phyloP scores from a whole-genome alignment of 2,888 invertebrate species.

The Conistra vaccinii region DNA sequence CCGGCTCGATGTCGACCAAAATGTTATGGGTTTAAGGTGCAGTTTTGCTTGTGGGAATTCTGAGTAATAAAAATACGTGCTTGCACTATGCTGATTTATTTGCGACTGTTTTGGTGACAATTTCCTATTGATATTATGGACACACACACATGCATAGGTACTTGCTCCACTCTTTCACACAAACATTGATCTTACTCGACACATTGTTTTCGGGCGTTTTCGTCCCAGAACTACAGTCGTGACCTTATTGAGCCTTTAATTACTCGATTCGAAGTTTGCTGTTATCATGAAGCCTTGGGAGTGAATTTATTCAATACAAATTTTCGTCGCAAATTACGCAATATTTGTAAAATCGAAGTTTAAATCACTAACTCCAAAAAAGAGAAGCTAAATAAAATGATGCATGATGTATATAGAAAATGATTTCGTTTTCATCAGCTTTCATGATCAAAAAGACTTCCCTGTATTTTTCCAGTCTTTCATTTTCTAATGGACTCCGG shows the following conservation, averaged over 20 bases:
- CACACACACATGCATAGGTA: too few species aligned
- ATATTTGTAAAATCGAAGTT: not conserved
- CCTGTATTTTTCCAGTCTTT: not conserved
- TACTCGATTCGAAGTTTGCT: conserved; percentile 2
- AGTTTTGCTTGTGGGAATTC: too few species aligned
- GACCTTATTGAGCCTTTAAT: conserved; percentile 28
- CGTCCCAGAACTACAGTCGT: not conserved
- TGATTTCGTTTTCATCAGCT: not conserved
- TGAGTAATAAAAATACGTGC: too few species aligned
- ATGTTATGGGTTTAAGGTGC: too few species aligned
- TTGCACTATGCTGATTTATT: too few species aligned
- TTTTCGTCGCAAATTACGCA: not conserved
- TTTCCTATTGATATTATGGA: too few species aligned
- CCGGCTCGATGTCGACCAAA: too few species aligned
- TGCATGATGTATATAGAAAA: not conserved
- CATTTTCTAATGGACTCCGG: not conserved
- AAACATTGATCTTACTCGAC: too few species aligned
- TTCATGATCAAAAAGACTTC: not conserved
- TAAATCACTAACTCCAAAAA: not conserved
- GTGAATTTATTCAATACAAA: not conserved
- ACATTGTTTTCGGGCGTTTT: conserved; percentile 3
- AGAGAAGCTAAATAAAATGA: not conserved
- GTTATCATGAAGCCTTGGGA: conserved; percentile 11
- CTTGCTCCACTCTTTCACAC: too few species aligned
- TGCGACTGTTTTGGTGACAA: too few species aligned